Percentiles rank a stretch among this genome's conserved stretches.
Conservation (phyloP, 2,888 invertebrate species). For the Thyatira batis region DNA sequence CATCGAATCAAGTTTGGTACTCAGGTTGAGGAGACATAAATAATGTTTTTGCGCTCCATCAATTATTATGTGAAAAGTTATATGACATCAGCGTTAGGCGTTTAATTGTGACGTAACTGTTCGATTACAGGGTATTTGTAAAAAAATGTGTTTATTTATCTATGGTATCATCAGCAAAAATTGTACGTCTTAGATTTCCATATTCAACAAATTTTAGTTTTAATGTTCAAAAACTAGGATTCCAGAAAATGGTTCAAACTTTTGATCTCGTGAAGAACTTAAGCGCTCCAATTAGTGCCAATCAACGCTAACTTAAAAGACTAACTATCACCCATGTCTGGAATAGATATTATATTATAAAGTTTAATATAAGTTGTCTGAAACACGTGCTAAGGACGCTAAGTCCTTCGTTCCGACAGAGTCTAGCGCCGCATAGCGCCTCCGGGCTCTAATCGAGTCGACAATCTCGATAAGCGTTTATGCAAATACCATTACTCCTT, state of each 20-base stretch:
- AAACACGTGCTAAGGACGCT: slow-evolving; percentile 7
- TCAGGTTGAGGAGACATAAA: neutral
- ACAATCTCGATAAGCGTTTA: slow-evolving; percentile 9
- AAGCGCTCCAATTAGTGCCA: no score
- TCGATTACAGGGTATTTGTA: no score
- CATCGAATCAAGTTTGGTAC: neutral
- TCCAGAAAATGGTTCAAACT: no score
- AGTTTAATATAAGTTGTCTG: slow-evolving; percentile 12
- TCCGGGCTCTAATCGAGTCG: neutral
- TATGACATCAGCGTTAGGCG: neutral
- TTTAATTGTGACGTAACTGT: neutral
- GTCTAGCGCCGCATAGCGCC: neutral
- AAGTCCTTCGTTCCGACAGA: neutral
- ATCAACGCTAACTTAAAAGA: no score
- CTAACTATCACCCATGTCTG: no score
- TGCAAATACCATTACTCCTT: slow-evolving; percentile 5
- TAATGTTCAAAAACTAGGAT: no score
- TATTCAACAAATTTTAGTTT: no score
- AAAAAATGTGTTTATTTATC: no score
- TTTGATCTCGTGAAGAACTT: no score
- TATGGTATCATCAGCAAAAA: no score
- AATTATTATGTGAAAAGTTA: neutral
- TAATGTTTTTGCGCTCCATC: neutral
- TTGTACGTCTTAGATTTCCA: no score
- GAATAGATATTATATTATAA: neutral